Percentiles rank a stretch among this genome's conserved stretches.
phyloP scores from a whole-genome alignment of 2,113 vertebrate genomes.

The Notarius lentiginosus region DNA sequence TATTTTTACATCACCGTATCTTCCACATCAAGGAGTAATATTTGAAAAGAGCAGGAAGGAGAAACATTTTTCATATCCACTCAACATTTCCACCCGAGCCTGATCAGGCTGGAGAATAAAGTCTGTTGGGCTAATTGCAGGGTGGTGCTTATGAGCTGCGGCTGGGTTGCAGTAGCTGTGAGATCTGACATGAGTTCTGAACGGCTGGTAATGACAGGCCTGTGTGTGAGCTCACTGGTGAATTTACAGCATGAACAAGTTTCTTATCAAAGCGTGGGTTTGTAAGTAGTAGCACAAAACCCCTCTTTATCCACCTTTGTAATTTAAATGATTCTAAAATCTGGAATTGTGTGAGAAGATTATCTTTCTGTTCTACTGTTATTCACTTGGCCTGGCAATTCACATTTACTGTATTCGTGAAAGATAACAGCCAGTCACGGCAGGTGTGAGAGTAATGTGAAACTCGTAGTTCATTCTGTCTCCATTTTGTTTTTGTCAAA shows the following conservation, averaged over 20 bases:
- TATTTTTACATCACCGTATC: not conserved
- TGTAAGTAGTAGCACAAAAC: not conserved
- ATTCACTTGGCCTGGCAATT: not conserved
- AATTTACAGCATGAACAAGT: constrained; percentile 10
- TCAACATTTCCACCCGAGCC: not conserved
- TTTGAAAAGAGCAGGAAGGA: not conserved
- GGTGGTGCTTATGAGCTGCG: not conserved
- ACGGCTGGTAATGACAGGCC: constrained; percentile 20
- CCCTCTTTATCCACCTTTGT: not conserved
- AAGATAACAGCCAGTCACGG: not conserved
- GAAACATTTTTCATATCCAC: not conserved
- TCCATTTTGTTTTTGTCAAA: not conserved
- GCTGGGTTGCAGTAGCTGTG: not conserved
- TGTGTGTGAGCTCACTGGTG: constrained; percentile 19
- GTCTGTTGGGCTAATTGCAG: constrained; percentile 5
- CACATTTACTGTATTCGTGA: constrained; percentile 7
- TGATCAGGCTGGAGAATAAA: not conserved
- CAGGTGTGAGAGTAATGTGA: not conserved
- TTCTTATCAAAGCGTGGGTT: constrained; percentile 18
- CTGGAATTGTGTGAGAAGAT: not conserved
- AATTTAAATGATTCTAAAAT: not conserved
- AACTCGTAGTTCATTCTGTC: not conserved
- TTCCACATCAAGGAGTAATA: not conserved
- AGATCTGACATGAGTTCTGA: constrained; percentile 1
- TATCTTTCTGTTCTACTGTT: not conserved